Evolutionary conservation across 1,140 invertebrate genomes (phyloP).

Genomic region (Aphaenogaster floridana): DNA sequence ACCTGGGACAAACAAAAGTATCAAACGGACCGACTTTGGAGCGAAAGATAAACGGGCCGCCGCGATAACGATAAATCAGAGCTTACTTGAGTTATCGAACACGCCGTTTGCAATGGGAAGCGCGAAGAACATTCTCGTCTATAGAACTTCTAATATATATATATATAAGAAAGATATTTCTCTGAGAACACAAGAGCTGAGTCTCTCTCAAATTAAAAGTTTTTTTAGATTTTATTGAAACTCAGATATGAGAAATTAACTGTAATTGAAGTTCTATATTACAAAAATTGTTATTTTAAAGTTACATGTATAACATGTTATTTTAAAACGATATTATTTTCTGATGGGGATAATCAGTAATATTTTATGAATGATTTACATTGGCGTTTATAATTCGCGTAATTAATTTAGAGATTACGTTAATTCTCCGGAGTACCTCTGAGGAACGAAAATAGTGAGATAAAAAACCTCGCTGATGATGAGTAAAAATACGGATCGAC

Average conservation of each 20-base stretch:
- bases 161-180: slow-evolving; percentile 14
- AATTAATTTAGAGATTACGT: slow-evolving; percentile 36
- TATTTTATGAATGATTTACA: neutral
- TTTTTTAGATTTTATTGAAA: neutral
- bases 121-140: slow-evolving; percentile 16
- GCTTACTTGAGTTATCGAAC: slow-evolving; percentile 51
- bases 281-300: neutral
- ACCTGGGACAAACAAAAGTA: slow-evolving; percentile 49
- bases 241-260: neutral
- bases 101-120: slow-evolving; percentile 1
- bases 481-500: slow-evolving; percentile 16
- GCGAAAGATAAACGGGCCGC: slow-evolving; percentile 40
- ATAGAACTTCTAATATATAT: neutral
- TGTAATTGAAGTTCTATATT: neutral
- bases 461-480: neutral
- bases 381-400: slow-evolving; percentile 1
- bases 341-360: neutral
- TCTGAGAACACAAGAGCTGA: neutral
- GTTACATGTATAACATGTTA: neutral
- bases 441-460: slow-evolving; percentile 6
- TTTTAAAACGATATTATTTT: slow-evolving; percentile 2
- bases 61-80: slow-evolving; percentile 52
- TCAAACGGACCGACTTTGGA: slow-evolving; percentile 15
- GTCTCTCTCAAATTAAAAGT: neutral
- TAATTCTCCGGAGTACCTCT: neutral